Evolutionary conservation across 2,888 invertebrate genomes (phyloP).

Genomic region (Craniophora ligustri): DNA sequence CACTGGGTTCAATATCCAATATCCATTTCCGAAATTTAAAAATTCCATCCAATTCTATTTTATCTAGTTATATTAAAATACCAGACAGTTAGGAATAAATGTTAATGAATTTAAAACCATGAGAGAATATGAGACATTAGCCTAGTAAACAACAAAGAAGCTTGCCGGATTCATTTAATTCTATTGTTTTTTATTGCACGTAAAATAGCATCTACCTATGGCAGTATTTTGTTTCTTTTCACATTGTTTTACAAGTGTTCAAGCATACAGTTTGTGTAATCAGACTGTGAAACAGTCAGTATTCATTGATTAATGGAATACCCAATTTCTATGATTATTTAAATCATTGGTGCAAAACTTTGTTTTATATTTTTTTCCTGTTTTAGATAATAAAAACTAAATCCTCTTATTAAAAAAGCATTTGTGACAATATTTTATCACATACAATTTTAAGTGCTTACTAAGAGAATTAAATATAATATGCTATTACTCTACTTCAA

Average conservation of each 20-base stretch:
- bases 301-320: slow-evolving; percentile 31
- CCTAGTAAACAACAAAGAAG: slow-evolving; percentile 45
- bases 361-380: slow-evolving; percentile 18
- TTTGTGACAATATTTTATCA: too few relatives aligned
- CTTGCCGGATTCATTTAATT: slow-evolving; percentile 26
- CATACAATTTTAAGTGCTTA: too few relatives aligned
- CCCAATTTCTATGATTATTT: slow-evolving; percentile 10
- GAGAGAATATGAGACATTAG: slow-evolving; percentile 28
- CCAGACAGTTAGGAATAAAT: background rate
- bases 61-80: background rate
- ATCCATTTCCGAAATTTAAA: too few relatives aligned
- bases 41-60: too few relatives aligned
- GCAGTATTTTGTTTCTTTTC: slow-evolving; percentile 12
- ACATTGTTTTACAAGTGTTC: slow-evolving; percentile 8
- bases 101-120: slow-evolving; percentile 21
- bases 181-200: slow-evolving; percentile 32
- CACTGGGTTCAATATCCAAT: too few relatives aligned
- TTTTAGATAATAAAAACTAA: slow-evolving; percentile 6
- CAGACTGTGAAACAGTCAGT: slow-evolving; percentile 34
- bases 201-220: slow-evolving; percentile 24
- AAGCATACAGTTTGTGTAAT: slow-evolving; percentile 10
- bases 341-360: slow-evolving; percentile 31
- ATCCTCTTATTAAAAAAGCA: too few relatives aligned
- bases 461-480: too few relatives aligned
- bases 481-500: too few relatives aligned